Base-by-base conservation (phyloP, 2,113 vertebrate genomes). In the Canis aureus region DNA sequence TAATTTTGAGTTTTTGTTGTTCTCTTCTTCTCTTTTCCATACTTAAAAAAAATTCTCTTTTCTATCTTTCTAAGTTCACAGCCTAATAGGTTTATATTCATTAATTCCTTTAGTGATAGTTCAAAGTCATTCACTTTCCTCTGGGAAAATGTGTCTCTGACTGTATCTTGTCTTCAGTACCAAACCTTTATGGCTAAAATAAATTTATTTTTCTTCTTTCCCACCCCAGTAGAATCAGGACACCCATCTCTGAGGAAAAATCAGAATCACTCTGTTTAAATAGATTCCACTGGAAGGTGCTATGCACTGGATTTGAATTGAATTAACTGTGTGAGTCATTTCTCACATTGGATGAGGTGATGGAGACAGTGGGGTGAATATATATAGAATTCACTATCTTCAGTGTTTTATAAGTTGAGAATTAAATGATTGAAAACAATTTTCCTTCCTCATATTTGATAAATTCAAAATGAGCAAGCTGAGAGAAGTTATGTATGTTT, bases 1-100 rank as follows among this genome's bases (percentile, higher is more conserved):
- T 69, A 29, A 91, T 79, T 91, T 94, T 2, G 91, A 60, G 22
- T 84, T 85, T 89, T 89, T 84, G n/a, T 62, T 55, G 32, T 79
- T 84, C 22, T 2, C 29, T 57, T 66, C 32, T 80, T 81, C 17
- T 69, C 3, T 2, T 89, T 67, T 71, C 11, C 7, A 49, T 80
- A 38, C 29, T 9, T 78, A 69, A 51, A 71, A 71, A 20, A 32
- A 49, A 59, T 43, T 80, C 3, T 67, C 11, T 86, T 87, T 43
- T 2, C 9, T 64, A 17, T 20, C 17, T 69, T 80, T 89, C 29
- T 71, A 20, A 92, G 8, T 92, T 86, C 86, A 87, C 5, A 80
- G 17, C 29, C 27, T 51, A 89, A 81, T 82, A 13, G 57, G 59
- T 53, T 92, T 92, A 62, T 78, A 76, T 66, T 35, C 38, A 60